Evolutionary conservation across 2,797 vertebrate genomes (phyloP), one percentile per base, ranked within the genome.

Genomic region (Limosa lapponica): DNA sequence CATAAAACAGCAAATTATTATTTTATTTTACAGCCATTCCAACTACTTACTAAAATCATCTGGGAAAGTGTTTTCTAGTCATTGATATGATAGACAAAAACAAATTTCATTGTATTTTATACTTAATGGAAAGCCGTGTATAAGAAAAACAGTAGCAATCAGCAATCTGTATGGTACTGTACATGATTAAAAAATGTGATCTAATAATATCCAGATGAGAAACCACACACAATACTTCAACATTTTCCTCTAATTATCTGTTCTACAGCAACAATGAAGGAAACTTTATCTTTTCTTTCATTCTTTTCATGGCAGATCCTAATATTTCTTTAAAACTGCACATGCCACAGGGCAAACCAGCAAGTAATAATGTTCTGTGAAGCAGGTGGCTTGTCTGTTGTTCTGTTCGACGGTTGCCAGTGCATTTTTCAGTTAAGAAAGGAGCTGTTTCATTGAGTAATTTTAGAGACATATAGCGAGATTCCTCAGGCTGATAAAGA

Each of bases 401-500:
- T 82, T 80, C 25, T 49, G 62, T 89, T n/a, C 28, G 32, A 37
- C 57, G 86, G n/a, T 75, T 95, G 30, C 49, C 23, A 80, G 13
- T 32, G 52, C 71, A 37, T 55, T 94, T 96, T 84, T 88, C 22
- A 59, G 57, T 67, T 79, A 71, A 70, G 82, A 82, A 90, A 92
- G 44, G 46, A 82, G 51, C 54, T 57, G 23, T 58, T 74, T 96
- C 89, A 96, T 22, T 81, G 65, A 82, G 59, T 18, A 87, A 23
- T 81, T 85, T 88, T 67, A 82, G 58, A 89, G 58, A 88, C 25
- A 90, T 49, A 81, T 43, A 88, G 58, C 92, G 80, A 97, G 90
- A 96, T 97, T 95, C 74, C 64, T 48, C 19, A 58, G 52, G 44
- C 58, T 82, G 91, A 97, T 71, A 96, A 97, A 90, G 44, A 39